A percentile compares a stretch with the other conserved stretches of the same genome.
phyloP scores from a whole-genome alignment of 2,113 vertebrate species.

The Beaufortia kweichowensis region DNA sequence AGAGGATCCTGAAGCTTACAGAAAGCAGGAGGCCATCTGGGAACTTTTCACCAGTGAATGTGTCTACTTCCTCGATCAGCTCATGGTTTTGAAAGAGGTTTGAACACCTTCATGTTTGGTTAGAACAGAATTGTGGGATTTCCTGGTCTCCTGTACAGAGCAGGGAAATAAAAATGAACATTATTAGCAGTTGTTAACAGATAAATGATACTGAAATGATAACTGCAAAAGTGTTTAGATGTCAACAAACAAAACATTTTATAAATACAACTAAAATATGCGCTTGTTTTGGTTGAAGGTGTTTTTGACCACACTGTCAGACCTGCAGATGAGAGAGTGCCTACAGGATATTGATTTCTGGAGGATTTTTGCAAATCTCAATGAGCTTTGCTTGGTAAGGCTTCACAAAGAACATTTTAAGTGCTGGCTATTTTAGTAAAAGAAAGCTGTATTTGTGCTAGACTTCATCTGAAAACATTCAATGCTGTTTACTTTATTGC shows the following conservation, averaged over 20 bases:
- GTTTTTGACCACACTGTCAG: slow-evolving; percentile 80
- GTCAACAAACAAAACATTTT: too few species aligned
- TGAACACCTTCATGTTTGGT: slow-evolving; percentile 14
- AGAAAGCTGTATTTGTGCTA: too few species aligned
- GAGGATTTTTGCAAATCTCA: slow-evolving; percentile 88
- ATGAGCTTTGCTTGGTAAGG: slow-evolving; percentile 86
- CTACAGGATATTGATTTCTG: slow-evolving; percentile 81
- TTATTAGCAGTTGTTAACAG: too few species aligned
- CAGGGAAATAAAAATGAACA: background rate
- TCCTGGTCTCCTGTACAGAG: background rate
- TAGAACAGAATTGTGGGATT: background rate
- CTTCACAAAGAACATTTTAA: background rate
- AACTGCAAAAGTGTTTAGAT: too few species aligned
- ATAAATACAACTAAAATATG: background rate
- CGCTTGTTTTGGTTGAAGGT: slow-evolving; percentile 73
- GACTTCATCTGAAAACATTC: background rate
- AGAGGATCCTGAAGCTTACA: slow-evolving; percentile 62
- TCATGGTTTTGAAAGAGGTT: slow-evolving; percentile 91
- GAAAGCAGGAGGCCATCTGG: slow-evolving; percentile 83
- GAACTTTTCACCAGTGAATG: slow-evolving; percentile 92
- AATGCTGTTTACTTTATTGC: slow-evolving; percentile 26
- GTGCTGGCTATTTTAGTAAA: too few species aligned
- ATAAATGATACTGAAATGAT: background rate
- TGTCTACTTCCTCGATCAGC: slow-evolving; percentile 89
- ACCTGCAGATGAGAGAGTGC: slow-evolving; percentile 79